Conservation (phyloP, 2,113 vertebrate genomes). For the Muscicapa adusta region DNA sequence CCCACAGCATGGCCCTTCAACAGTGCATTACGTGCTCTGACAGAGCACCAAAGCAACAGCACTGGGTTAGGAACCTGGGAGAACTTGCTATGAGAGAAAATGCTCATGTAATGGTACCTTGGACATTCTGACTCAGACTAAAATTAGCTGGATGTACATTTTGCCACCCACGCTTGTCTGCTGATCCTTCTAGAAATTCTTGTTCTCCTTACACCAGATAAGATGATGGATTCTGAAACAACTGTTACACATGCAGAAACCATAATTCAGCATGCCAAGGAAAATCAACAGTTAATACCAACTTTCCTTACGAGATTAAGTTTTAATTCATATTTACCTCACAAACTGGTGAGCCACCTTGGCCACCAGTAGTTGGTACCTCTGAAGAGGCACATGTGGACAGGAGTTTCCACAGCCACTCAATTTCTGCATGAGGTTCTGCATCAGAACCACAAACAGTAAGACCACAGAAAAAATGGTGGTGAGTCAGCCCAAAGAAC, state of each 20-base stretch:
- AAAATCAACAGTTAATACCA: neutral
- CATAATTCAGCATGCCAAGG: neutral
- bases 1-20: neutral
- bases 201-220: neutral
- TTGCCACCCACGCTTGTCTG: neutral
- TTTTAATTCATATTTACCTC: neutral
- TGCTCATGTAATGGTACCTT: neutral
- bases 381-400: neutral
- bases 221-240: neutral
- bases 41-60: neutral
- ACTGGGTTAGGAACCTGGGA: neutral
- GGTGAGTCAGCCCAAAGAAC: neutral
- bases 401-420: neutral
- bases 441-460: neutral
- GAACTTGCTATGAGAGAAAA: neutral
- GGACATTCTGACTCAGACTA: neutral
- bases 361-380: neutral
- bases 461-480: neutral
- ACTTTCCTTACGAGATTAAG: neutral
- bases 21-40: neutral
- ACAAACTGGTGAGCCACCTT: neutral
- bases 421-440: neutral
- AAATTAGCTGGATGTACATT: neutral
- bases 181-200: neutral
- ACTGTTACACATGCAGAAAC: neutral